Evolutionary conservation across 2,113 vertebrate genomes (phyloP).

Genomic region (Tichodroma muraria): DNA sequence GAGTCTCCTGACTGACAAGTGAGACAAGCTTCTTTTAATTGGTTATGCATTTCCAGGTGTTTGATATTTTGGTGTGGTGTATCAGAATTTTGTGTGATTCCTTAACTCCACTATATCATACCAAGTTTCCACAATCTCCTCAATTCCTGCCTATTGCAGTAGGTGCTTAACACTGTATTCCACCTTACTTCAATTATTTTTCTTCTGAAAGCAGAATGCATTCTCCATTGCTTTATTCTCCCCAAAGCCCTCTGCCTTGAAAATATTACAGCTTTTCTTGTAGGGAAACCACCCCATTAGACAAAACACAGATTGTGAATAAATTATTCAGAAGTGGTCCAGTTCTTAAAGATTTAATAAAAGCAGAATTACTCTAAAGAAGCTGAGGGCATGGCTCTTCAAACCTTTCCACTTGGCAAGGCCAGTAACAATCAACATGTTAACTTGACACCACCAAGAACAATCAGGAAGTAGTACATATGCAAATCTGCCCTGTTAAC

Average conservation of each 20-base stretch:
- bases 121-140: not conserved
- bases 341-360: not conserved
- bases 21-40: not conserved
- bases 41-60: not conserved
- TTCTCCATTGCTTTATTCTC: not conserved
- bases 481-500: not conserved
- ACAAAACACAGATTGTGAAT: not conserved
- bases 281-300: not conserved
- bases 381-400: not conserved
- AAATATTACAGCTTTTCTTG: not conserved
- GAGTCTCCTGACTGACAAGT: not conserved
- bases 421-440: not conserved
- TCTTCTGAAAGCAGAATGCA: not conserved
- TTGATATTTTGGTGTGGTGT: not conserved
- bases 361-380: not conserved
- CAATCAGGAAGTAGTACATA: not conserved
- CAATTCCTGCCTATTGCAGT: not conserved
- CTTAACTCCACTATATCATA: not conserved
- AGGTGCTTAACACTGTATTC: not conserved
- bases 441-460: not conserved
- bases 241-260: not conserved
- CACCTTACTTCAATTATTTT: not conserved
- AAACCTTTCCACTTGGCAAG: not conserved
- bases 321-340: not conserved
- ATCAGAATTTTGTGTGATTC: not conserved